Percentiles rank a stretch among this genome's conserved stretches.
Conservation (phyloP, 2,888 invertebrate species). For the Euzophera pinguis region DNA sequence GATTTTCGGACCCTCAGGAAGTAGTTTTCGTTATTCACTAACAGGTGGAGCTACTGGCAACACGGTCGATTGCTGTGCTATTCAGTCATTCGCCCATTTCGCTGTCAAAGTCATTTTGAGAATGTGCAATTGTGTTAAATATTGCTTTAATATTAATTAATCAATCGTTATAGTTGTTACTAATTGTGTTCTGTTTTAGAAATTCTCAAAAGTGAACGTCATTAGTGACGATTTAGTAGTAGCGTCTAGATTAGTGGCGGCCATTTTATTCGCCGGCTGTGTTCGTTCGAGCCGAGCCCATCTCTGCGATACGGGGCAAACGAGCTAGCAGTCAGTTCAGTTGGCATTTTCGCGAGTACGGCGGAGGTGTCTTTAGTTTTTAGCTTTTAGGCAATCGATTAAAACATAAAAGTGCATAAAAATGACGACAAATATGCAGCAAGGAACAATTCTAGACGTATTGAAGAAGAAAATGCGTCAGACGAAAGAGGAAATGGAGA, state of each 20-base stretch:
- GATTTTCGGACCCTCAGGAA: constrained; percentile 49
- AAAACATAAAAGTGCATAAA: constrained; percentile 70
- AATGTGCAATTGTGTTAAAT: constrained; percentile 51
- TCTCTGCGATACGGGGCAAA: constrained; percentile 69
- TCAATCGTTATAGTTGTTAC: constrained; percentile 31
- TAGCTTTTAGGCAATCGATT: constrained; percentile 59
- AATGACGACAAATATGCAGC: constrained; percentile 94
- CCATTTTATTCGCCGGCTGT: constrained; percentile 78
- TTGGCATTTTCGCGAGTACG: constrained; percentile 78
- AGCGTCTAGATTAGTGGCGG: constrained; percentile 65
- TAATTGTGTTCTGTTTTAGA: constrained; percentile 27
- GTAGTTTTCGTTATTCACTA: constrained; percentile 43
- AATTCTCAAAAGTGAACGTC: constrained; percentile 33
- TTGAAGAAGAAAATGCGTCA: constrained; percentile 99
- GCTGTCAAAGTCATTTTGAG: constrained; percentile 59
- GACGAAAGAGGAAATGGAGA: constrained; percentile 99
- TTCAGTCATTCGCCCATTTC: constrained; percentile 51
- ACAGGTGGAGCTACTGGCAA: constrained; percentile 70
- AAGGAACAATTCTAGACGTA: constrained; percentile 96
- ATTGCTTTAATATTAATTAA: constrained; percentile 38
- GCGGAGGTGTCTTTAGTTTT: constrained; percentile 75
- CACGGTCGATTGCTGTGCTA: constrained; percentile 34
- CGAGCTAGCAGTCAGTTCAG: constrained; percentile 74
- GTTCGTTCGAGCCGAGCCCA: constrained; percentile 76
- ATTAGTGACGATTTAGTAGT: constrained; percentile 55